Evolutionary conservation across 2,888 invertebrate genomes (phyloP), one percentile per base, ranked within the genome.

Genomic region (Pardosa pseudoannulata): DNA sequence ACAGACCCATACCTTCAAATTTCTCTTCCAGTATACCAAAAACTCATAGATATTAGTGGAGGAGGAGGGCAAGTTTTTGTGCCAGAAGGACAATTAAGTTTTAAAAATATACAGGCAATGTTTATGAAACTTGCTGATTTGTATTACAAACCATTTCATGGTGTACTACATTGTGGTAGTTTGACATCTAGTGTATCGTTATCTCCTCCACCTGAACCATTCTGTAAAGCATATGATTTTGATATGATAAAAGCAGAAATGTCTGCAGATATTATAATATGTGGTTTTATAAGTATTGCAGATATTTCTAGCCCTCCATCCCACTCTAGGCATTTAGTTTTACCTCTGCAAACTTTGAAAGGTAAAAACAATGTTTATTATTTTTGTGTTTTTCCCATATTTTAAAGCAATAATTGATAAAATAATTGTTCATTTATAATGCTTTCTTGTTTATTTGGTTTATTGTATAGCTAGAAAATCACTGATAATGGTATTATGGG

Each of bases 251-350:
- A 92, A 82, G 93, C 92, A 91, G 94, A 93, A 88, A 93, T 97
- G 74, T 94, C 95, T 0, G 94, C 94, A 83, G 94, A 94, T 73
- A 93, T 98, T 76, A 95, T 96, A 91, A 94, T 98, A 23, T 94
- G 96, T 90, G 98, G 98, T 0, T 98, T 97, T 91, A 92, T 98
- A 73, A 94, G 95, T n/a, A 94, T 97, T 9, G 94, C 95, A 1
- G 98, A 98, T 91, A 94, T 98, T 74, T 96, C 96, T 39, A 98
- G 97, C 82, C 98, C 98, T 1, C 96, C 97, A 91, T 96, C 96
- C 1, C 93, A 97, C 87, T 97, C 97, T 88, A 94, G 97, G 50
- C 98, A 98, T 92, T 93, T 98, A 87, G 94, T 98, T 7, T 93
- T 98, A 89, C 97, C 98, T 0, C 94, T 89, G 19, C 88, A 90